Evolutionary conservation across 2,797 vertebrate genomes (phyloP).

Genomic region (Enteromius mattozi): DNA sequence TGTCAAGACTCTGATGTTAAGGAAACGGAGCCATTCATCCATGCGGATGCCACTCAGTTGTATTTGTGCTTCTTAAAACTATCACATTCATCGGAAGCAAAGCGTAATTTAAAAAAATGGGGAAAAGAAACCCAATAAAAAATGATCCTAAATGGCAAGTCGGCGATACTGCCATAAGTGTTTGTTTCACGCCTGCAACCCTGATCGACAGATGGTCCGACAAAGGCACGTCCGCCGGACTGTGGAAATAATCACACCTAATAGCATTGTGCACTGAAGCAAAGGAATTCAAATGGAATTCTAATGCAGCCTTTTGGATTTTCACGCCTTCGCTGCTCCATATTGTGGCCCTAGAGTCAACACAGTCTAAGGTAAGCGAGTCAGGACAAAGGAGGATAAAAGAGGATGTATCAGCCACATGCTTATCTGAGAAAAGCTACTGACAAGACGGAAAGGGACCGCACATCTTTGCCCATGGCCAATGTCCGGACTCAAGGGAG

Average conservation of each 20-base stretch:
- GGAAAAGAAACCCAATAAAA: background rate
- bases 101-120: background rate
- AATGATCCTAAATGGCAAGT: background rate
- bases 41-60: background rate
- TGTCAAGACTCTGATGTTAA: slow-evolving; percentile 25
- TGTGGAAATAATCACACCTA: slow-evolving; percentile 31
- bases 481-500: background rate
- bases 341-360: slow-evolving; percentile 36
- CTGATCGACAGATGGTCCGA: slow-evolving; percentile 34
- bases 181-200: background rate
- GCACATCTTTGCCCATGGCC: slow-evolving; percentile 37
- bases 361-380: slow-evolving; percentile 23
- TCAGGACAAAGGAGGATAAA: slow-evolving; percentile 4
- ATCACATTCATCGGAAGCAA: background rate
- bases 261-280: slow-evolving; percentile 40
- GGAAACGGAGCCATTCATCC: slow-evolving; percentile 22
- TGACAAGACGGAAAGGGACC: slow-evolving; percentile 27
- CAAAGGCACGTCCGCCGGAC: slow-evolving; percentile 11
- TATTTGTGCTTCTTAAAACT: background rate
- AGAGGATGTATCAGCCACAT: slow-evolving; percentile 2
- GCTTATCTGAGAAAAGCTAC: slow-evolving; percentile 46
- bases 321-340: slow-evolving; percentile 36
- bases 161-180: background rate
- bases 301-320: slow-evolving; percentile 33
- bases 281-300: slow-evolving; percentile 50